These are phyloP conservation scores for Calidris pygmaea DNA, from an alignment of 2,113 vertebrate species.

Conservation along the genomic window DNA sequence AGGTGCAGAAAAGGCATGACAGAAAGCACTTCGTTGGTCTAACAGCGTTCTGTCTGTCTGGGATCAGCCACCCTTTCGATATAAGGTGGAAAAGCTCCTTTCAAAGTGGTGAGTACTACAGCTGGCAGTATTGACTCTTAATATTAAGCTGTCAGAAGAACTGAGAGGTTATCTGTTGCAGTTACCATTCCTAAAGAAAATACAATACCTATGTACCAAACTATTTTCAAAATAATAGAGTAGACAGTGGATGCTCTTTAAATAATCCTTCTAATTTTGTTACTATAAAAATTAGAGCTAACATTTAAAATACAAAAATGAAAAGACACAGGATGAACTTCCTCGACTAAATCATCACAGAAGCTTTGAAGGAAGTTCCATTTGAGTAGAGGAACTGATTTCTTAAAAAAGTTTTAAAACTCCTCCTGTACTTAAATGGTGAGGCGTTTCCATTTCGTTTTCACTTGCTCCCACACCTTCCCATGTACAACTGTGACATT, in stretches of 20 bases:
- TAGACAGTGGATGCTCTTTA: background rate
- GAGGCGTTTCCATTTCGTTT: background rate
- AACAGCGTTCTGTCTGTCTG: background rate
- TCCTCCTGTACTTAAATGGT: background rate
- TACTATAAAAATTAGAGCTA: background rate
- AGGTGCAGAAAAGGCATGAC: background rate
- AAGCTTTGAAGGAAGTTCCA: background rate
- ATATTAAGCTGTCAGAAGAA: background rate
- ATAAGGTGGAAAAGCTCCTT: background rate
- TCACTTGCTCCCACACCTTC: background rate
- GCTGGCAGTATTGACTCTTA: background rate
- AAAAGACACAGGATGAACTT: background rate
- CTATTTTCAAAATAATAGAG: background rate
- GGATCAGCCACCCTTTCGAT: background rate
- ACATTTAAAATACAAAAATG: background rate
- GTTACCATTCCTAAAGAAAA: background rate
- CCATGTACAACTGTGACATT: background rate
- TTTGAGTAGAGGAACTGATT: background rate
- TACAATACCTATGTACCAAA: background rate
- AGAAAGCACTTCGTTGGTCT: background rate
- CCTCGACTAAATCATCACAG: background rate
- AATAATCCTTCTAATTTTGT: background rate
- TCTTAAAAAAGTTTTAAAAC: background rate
- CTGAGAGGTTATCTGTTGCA: background rate
- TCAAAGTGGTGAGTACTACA: conserved; percentile 9